Percentiles rank a stretch among this genome's conserved stretches.
Conservation (phyloP, 2,113 vertebrate genomes). For the Pao palembangensis region DNA sequence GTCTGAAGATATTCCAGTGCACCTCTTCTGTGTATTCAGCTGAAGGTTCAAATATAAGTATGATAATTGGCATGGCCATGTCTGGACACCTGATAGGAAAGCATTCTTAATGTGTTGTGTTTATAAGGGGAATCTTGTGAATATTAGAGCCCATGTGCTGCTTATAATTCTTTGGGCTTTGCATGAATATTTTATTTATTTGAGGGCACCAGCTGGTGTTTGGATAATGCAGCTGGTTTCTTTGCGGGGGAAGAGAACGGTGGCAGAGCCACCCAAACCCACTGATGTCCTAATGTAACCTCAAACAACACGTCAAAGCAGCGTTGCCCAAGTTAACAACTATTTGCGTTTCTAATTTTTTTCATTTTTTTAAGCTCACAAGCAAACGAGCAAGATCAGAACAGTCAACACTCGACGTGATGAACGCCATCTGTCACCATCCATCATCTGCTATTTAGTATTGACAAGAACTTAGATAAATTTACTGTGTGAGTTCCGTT, state of each 20-base stretch:
- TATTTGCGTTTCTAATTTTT: too few relatives aligned
- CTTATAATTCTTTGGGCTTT: constrained; percentile 2
- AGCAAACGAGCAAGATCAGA: too few relatives aligned
- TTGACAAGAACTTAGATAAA: background rate
- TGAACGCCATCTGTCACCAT: background rate
- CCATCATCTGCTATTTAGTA: background rate
- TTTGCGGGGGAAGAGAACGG: constrained; percentile 4
- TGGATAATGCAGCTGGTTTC: constrained; percentile 1
- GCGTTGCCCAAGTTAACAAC: too few relatives aligned
- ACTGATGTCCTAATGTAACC: background rate
- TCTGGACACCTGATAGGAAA: background rate
- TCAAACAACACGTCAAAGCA: background rate
- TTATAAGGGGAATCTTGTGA: too few relatives aligned
- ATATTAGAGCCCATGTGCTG: background rate
- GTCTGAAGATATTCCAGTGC: too few relatives aligned
- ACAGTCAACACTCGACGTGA: background rate
- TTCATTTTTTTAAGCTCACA: too few relatives aligned
- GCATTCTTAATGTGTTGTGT: too few relatives aligned
- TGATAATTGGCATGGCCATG: constrained; percentile 5
- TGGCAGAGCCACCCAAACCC: background rate
- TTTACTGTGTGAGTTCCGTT: too few relatives aligned
- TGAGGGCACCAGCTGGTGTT: constrained; percentile 24
- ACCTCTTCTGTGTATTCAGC: constrained; percentile 1
- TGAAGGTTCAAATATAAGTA: background rate
- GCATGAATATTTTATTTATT: constrained; percentile 22